Percentiles rank a stretch among this genome's conserved stretches.
These are phyloP conservation scores for Characodon lateralis DNA, from an alignment of 2,797 vertebrate genomes.

Conservation along the genomic window DNA sequence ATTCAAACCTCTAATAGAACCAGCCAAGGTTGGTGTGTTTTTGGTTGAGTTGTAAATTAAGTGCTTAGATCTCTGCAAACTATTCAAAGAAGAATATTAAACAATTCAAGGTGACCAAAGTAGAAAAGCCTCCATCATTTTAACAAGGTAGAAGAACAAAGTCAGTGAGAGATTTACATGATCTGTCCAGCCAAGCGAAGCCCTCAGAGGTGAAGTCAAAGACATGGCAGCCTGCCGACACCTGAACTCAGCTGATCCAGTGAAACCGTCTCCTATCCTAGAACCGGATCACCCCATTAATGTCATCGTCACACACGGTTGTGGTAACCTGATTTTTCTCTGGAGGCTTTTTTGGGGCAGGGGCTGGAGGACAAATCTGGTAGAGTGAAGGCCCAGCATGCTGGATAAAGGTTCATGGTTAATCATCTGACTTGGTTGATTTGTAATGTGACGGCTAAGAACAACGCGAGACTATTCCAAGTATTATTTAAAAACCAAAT, in stretches of 20 bases:
- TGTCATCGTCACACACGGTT: neutral
- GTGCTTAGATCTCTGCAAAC: neutral
- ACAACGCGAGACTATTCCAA: too few species aligned
- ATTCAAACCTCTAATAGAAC: too few species aligned
- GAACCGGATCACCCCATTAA: neutral
- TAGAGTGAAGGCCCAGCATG: neutral
- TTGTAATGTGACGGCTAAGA: too few species aligned
- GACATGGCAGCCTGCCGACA: too few species aligned
- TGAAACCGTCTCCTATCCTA: neutral
- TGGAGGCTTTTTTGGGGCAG: neutral
- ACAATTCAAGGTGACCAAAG: neutral
- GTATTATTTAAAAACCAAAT: too few species aligned
- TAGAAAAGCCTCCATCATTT: neutral
- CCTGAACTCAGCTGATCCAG: too few species aligned
- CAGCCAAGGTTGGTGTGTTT: neutral
- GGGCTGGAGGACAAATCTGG: neutral
- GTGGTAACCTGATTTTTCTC: neutral
- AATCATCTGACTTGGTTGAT: too few species aligned
- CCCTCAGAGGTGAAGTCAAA: too few species aligned
- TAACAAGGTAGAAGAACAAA: too few species aligned
- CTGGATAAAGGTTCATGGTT: neutral
- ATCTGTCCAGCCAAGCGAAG: too few species aligned
- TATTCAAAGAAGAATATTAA: neutral
- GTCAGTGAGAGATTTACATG: too few species aligned
- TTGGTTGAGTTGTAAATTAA: neutral